Conservation (phyloP, 2,888 invertebrate genomes). For the Tetragnatha montana region DNA sequence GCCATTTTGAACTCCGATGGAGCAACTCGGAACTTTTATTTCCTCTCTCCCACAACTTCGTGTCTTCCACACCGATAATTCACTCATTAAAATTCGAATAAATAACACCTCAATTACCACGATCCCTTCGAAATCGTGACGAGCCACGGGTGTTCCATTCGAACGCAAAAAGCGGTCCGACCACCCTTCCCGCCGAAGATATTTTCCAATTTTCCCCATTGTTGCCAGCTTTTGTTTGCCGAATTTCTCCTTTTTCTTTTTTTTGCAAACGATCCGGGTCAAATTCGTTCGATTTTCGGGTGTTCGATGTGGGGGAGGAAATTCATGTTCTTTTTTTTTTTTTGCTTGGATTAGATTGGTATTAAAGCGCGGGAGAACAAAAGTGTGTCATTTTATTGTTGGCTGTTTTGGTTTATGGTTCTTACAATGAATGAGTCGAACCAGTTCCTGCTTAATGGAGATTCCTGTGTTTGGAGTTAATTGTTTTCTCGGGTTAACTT, state of each 20-base stretch:
- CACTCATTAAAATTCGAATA: not conserved
- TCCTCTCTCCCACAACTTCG: not conserved
- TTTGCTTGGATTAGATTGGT: constrained; percentile 26
- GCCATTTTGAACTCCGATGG: no score
- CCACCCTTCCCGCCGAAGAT: no score
- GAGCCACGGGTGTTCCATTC: constrained; percentile 27
- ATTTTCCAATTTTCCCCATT: not conserved
- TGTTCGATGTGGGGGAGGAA: not conserved
- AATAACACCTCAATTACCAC: not conserved
- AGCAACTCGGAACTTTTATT: not conserved
- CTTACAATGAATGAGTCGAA: constrained; percentile 10
- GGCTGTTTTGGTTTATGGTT: not conserved
- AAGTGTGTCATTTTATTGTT: constrained; percentile 60
- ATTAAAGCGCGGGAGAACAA: constrained; percentile 15
- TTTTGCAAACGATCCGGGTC: not conserved
- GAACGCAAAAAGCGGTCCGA: no score
- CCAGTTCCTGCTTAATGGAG: constrained; percentile 13
- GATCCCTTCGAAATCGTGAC: constrained; percentile 29
- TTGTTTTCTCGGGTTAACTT: not conserved
- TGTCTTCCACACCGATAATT: not conserved
- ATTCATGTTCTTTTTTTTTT: no score
- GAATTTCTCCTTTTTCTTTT: not conserved
- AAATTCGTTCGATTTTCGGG: constrained; percentile 8
- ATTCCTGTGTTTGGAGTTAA: not conserved
- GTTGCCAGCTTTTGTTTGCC: constrained; percentile 12